Evolutionary conservation across 2,113 vertebrate species (phyloP), one percentile per base, ranked within the genome.

Genomic region (Cyprinodon variegatus): DNA sequence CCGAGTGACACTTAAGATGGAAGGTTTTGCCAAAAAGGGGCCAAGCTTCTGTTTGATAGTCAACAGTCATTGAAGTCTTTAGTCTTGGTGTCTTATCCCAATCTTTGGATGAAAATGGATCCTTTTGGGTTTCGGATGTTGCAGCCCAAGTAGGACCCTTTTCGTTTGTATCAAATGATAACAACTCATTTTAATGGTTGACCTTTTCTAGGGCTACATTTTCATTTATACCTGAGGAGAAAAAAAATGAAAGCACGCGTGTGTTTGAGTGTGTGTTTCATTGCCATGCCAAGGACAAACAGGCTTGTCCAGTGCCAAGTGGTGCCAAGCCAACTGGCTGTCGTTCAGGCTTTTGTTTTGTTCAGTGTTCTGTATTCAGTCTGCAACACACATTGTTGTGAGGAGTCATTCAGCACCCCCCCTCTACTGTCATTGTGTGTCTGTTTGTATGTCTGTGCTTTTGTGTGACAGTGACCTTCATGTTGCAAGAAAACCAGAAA

Each of bases 261-360:
- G 11, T 70, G 41, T 70, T 29, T 68, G 68, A 59, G 65, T 79
- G 70, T 66, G 63, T 10, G 57, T 85, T 86, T 88, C 85, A 88
- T 89, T 88, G 85, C 86, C 88, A 85, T 87, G 81, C 88, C 91
- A 92, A 92, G 84, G 87, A 90, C 92, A 81, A 85, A 68, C 75
- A 36, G 78, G 64, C 69, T 17, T 68, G 77, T 77, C 74, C 86
- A 61, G 86, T 91, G 93, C 93, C 91, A 92, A 91, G 90, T 87
- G 82, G 88, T 91, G 80, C 90, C 84, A 85, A 79, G 88, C 91
- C 90, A 93, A 89, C 84, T 92, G 90, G 90, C 90, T 88, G 89
- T 88, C 76, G 81, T 83, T 88, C 80, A 77, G 76, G 76, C 90
- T 88, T 88, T 88, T 91, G 86, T 92, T 88, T 87, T 79, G 84